phyloP scores from a whole-genome alignment of 2,888 invertebrate species.

The Phengaris arion region DNA sequence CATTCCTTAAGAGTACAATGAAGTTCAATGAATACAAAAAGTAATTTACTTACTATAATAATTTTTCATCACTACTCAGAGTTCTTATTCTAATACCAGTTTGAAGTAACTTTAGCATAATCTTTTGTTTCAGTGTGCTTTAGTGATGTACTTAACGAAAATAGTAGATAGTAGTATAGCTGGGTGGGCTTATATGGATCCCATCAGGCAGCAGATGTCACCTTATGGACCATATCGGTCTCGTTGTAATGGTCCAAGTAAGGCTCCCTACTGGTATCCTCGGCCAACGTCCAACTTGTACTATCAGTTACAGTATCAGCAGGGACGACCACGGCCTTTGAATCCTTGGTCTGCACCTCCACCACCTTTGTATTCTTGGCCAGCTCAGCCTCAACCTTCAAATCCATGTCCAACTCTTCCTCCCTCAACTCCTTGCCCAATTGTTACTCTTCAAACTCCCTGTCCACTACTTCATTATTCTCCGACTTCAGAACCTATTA shows the following conservation, averaged over 20 bases:
- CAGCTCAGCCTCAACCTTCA: slow-evolving; percentile 10
- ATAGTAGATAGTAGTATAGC: slow-evolving; percentile 6
- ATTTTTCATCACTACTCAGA: background rate
- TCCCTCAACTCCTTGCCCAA: background rate
- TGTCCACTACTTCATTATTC: background rate
- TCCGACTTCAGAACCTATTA: background rate
- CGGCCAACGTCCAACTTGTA: background rate
- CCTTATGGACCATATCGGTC: background rate
- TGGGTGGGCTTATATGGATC: slow-evolving; percentile 13
- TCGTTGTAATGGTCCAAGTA: background rate
- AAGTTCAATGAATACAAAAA: too few species aligned
- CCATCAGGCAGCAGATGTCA: background rate
- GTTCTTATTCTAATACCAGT: background rate
- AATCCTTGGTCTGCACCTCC: background rate
- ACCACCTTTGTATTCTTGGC: slow-evolving; percentile 29
- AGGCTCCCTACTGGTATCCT: background rate
- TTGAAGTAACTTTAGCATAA: background rate
- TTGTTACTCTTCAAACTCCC: background rate
- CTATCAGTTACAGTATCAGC: background rate
- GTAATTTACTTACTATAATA: background rate
- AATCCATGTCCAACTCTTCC: background rate
- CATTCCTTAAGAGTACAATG: background rate
- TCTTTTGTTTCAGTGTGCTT: background rate
- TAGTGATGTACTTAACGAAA: background rate
- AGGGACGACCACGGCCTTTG: slow-evolving; percentile 10